Evolutionary conservation across 30 jellyfish, hydroid and myxozoan species (phyloP), one percentile per base, ranked within the genome.

Genomic region (Clytia hemisphaerica): DNA sequence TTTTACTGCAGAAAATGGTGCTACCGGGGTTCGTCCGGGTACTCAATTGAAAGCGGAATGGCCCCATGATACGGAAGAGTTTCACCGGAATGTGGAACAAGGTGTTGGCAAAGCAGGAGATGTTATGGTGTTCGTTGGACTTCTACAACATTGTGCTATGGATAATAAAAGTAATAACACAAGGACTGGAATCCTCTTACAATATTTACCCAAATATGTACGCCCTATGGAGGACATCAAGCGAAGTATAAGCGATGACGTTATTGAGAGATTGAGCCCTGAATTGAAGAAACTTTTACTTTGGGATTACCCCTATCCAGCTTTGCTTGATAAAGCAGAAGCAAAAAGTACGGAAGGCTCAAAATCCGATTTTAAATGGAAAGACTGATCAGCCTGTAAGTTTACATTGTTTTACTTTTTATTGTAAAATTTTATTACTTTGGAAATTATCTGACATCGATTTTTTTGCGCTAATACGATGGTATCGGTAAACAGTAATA

Each of bases 171-270:
- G 70, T 30, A 57, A 57, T n/a, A 15, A 21, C 1, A 22, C 70
- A 7, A 57, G 70, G 70, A 57, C 70, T n/a, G 70, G 70, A 6
- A 44, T 57, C 16, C 25, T 57, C 30, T 22, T 57, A n/a, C 70
- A 57, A n/a, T 57, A 57, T 44, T 44, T 57, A 4, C 70, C 70
- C 15, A 57, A 57, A 21, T 57, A 57, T n/a, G 33, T 57, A 9
- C 25, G 70, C 25, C 70, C 70, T 22, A 57, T 57, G 70, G 70
- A 57, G 2, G 70, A 57, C 50, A 22, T 57, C 25, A 57, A 57
- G 30, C 25, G 70, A 32, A 57, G 70, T 44, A 44, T 57, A 57
- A 57, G 30, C 7, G 19, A 26, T 22, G 70, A 12, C 0, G 50
- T 57, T 7, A 22, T n/a, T n/a, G 42, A 57, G 33, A 26, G 33